Evolutionary conservation across 1,140 invertebrate species (phyloP), one percentile per base, ranked within the genome.

Genomic region (Potamilus streckersoni): DNA sequence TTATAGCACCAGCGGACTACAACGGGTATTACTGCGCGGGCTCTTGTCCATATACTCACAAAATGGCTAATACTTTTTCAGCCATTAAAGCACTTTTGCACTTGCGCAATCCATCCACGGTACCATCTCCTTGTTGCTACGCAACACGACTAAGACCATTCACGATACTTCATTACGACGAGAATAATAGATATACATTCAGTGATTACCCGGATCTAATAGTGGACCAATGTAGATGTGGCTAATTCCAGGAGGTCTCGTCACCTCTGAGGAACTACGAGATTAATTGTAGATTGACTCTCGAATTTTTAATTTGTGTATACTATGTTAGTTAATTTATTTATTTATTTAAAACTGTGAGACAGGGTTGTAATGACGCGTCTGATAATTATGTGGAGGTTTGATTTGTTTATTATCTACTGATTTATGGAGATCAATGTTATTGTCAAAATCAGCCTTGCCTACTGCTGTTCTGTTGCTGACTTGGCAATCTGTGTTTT

Each of bases 21-120:
- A 78, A 85, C 66, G 85, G 84, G 3, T 85, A 82, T 72, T 86
- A 82, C 70, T 87, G 86, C 74, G 83, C 83, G 64, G 86, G 86
- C n/a, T 66, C 57, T 57, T 87, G 86, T 77, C 85, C 84, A 4
- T 73, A 84, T 49, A 61, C 81, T 38, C 84, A 86, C 76, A 88
- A 87, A 78, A 79, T 81, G 74, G 86, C 87, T 12, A 83, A 84
- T 71, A 87, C 79, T 14, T 87, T 86, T 79, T 80, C 87, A 17
- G 78, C 75, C 27, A 84, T 88, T 56, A 84, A 88, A 70, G 83
- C 82, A 23, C 38, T 83, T 19, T 77, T 88, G 13, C 81, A 84
- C 71, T 67, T 77, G 49, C 76, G 79, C 38, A 79, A 87, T 74
- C 84, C 85, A 27, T 64, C 69, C 23, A 78, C 72, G 16, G 81